Conservation (phyloP, 1,140 invertebrate species). For the Penaeus vannamei region DNA sequence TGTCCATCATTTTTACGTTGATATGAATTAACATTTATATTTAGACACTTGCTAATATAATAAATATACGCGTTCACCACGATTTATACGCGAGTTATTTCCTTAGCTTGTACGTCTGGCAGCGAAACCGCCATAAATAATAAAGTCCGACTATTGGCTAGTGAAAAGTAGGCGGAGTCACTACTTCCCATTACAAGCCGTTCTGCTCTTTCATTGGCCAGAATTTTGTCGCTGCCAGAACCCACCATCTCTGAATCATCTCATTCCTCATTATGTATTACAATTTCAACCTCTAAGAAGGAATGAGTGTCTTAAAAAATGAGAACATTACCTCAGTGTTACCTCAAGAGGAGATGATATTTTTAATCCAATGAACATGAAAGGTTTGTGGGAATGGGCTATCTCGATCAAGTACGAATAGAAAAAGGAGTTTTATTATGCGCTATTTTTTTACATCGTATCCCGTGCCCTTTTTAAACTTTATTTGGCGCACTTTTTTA, state of each 20-base stretch:
- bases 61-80: too few relatives aligned
- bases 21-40: too few relatives aligned
- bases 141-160: slow-evolving; percentile 49
- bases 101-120: slow-evolving; percentile 46
- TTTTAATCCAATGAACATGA: too few relatives aligned
- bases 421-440: too few relatives aligned
- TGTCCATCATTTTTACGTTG: neutral
- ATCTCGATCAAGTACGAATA: too few relatives aligned
- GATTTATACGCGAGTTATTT: too few relatives aligned
- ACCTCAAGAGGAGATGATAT: too few relatives aligned
- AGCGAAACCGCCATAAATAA: slow-evolving; percentile 44
- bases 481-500: too few relatives aligned
- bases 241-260: slow-evolving; percentile 41
- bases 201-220: slow-evolving; percentile 42
- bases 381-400: too few relatives aligned
- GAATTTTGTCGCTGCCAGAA: slow-evolving; percentile 35
- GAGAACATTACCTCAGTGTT: slow-evolving; percentile 45
- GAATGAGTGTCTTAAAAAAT: slow-evolving; percentile 58
- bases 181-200: slow-evolving; percentile 30
- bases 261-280: slow-evolving; percentile 56
- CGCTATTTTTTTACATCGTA: too few relatives aligned
- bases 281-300: slow-evolving; percentile 55
- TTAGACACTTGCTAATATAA: too few relatives aligned
- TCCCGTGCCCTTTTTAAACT: too few relatives aligned
- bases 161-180: slow-evolving; percentile 42